Percentiles rank a stretch among this genome's conserved stretches.
These are phyloP conservation scores for Chascanopsetta lugubris DNA, from an alignment of 2,113 vertebrate genomes.

Conservation along the genomic window DNA sequence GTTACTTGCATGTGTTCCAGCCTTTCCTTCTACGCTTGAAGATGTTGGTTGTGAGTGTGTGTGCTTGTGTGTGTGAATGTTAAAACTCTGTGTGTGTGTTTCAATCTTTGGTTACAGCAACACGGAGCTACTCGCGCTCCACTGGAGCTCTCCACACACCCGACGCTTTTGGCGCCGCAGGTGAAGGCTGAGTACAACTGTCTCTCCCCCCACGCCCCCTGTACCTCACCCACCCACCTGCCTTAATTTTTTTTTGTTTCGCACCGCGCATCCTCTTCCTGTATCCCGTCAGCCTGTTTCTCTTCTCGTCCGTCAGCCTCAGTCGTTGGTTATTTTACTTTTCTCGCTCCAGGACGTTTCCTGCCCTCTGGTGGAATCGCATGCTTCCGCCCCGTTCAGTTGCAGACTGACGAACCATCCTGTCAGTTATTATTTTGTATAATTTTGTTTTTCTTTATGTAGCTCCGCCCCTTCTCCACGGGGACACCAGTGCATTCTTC, in stretches of 20 bases:
- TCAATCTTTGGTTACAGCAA: conserved; percentile 90
- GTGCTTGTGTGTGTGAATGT: conserved; percentile 25
- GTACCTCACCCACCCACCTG: conserved; percentile 59
- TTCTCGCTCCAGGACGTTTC: conserved; percentile 55
- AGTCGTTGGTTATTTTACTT: conserved; percentile 7
- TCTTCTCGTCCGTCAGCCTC: conserved; percentile 44
- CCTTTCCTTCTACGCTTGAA: conserved; percentile 32
- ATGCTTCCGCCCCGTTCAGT: conserved; percentile 75
- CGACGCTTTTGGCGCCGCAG: conserved; percentile 94
- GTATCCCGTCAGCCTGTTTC: conserved; percentile 30
- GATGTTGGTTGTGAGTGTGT: conserved; percentile 21
- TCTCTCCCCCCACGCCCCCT: no score
- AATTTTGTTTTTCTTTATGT: conserved; percentile 49
- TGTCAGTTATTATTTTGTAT: conserved; percentile 38
- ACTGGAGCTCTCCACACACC: conserved; percentile 96
- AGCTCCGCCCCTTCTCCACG: conserved; percentile 28
- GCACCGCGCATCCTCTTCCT: conserved; percentile 31
- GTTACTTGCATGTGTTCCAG: conserved; percentile 34
- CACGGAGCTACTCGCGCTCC: conserved; percentile 98
- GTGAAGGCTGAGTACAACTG: conserved; percentile 93
- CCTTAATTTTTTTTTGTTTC: conserved; percentile 29
- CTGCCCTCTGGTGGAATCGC: conserved; percentile 68
- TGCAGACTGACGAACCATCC: conserved; percentile 49
- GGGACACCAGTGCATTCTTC: conserved; percentile 25
- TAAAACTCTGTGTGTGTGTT: conserved; percentile 72